Percentiles rank a stretch among this genome's conserved stretches.
Evolutionary conservation across 2,888 invertebrate species (phyloP).

Genomic region (Eulithis testata): DNA sequence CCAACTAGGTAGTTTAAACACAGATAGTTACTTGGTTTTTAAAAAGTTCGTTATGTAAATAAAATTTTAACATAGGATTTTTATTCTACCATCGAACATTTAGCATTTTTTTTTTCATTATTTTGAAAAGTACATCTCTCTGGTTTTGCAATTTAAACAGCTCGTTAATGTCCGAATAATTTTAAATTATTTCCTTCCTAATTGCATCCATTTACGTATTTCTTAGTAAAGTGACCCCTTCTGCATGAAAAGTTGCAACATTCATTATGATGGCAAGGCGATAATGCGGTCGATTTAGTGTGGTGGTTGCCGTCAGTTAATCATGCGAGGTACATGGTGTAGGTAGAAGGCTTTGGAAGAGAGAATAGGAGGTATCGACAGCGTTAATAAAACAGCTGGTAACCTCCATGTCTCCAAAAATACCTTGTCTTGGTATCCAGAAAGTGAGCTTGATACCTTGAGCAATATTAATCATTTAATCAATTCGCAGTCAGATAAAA

Average conservation of each 20-base stretch:
- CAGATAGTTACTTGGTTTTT: not conserved
- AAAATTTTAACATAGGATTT: too few relatives aligned
- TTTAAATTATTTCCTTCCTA: constrained; percentile 15
- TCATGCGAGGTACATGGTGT: constrained; percentile 43
- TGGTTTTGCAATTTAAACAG: too few relatives aligned
- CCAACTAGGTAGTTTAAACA: not conserved
- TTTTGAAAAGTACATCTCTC: too few relatives aligned
- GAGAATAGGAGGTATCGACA: constrained; percentile 33
- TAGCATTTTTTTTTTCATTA: too few relatives aligned
- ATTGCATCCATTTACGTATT: constrained; percentile 29
- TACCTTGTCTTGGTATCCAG: not conserved
- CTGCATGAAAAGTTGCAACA: constrained; percentile 53
- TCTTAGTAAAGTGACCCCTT: constrained; percentile 46
- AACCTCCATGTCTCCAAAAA: not conserved
- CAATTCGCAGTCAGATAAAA: too few relatives aligned
- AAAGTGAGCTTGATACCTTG: not conserved
- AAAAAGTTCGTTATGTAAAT: not conserved
- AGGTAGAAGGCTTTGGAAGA: constrained; percentile 44
- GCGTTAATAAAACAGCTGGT: constrained; percentile 13
- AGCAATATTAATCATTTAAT: not conserved
- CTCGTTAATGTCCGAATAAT: constrained; percentile 5
- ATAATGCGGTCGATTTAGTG: constrained; percentile 64
- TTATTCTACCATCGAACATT: too few relatives aligned
- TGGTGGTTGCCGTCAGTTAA: constrained; percentile 50
- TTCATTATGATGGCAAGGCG: constrained; percentile 63